These are phyloP conservation scores for Gracilinanus agilis DNA, from an alignment of 2,113 vertebrate species.

Conservation along the genomic window DNA sequence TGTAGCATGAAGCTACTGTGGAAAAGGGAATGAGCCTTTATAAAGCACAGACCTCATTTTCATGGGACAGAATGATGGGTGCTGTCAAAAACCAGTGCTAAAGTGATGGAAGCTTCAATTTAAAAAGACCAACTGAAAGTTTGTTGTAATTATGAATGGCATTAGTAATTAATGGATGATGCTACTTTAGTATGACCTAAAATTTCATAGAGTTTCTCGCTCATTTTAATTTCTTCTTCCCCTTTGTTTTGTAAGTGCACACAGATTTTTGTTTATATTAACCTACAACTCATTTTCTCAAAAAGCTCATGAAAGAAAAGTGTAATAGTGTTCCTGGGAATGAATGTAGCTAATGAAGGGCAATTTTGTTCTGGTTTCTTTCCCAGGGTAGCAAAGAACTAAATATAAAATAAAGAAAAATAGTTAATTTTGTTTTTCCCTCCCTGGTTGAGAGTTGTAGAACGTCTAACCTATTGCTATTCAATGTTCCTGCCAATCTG, in stretches of 20 bases:
- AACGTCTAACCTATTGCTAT: conserved; percentile 59
- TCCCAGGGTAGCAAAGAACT: conserved; percentile 70
- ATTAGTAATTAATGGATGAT: conserved; percentile 37
- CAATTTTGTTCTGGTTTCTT: conserved; percentile 61
- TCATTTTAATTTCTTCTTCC: conserved; percentile 40
- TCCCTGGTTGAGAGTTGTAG: conserved; percentile 50
- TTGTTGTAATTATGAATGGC: conserved; percentile 42
- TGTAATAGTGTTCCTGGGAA: conserved; percentile 41
- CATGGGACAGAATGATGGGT: background rate
- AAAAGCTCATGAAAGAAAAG: conserved; percentile 59
- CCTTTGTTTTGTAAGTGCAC: conserved; percentile 17
- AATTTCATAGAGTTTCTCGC: conserved; percentile 53
- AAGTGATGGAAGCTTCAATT: background rate
- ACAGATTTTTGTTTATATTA: background rate
- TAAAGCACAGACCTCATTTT: background rate
- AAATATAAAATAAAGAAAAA: conserved; percentile 61
- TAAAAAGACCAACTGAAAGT: background rate
- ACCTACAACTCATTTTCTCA: conserved; percentile 40
- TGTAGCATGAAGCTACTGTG: background rate
- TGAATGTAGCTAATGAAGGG: conserved; percentile 39
- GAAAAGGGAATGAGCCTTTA: background rate
- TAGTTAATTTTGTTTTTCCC: conserved; percentile 46
- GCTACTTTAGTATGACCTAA: conserved; percentile 25
- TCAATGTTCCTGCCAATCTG: conserved; percentile 67
- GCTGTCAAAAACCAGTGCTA: conserved; percentile 6